These are phyloP conservation scores for Diadema setosum DNA, from an alignment of 35 echinoderm and acorn worm species.

Conservation along the genomic window DNA sequence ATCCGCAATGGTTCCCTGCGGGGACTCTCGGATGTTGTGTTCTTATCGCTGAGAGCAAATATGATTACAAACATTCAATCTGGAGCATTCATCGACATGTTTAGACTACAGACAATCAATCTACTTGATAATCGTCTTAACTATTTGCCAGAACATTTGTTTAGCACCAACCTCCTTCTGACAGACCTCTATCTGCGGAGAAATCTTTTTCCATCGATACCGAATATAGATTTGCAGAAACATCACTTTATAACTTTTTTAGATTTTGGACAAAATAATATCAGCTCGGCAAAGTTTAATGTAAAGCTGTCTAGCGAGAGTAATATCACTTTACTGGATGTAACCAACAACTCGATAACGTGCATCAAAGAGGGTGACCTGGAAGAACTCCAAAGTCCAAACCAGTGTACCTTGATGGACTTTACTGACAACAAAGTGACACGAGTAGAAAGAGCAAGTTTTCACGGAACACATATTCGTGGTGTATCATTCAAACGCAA, in stretches of 20 bases:
- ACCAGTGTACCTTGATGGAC: not conserved
- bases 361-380: not conserved
- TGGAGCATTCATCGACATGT: not conserved
- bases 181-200: not conserved
- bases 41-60: not conserved
- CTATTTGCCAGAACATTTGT: not conserved
- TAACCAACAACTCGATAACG: not conserved
- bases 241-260: not conserved
- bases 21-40: not conserved
- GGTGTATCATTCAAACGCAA: not conserved
- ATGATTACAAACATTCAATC: not conserved
- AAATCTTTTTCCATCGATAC: not conserved
- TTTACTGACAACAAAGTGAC: not conserved
- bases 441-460: not conserved
- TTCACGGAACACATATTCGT: not conserved
- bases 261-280: not conserved
- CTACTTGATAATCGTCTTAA: not conserved
- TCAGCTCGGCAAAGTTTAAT: not conserved
- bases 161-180: not conserved
- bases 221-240: not conserved
- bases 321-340: not conserved
- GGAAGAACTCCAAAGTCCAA: not conserved
- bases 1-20: not conserved
- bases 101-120: not conserved
- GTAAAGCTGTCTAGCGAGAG: not conserved